These are phyloP conservation scores for Xyrauchen texanus DNA, from an alignment of 2,113 vertebrate genomes.

Conservation along the genomic window DNA sequence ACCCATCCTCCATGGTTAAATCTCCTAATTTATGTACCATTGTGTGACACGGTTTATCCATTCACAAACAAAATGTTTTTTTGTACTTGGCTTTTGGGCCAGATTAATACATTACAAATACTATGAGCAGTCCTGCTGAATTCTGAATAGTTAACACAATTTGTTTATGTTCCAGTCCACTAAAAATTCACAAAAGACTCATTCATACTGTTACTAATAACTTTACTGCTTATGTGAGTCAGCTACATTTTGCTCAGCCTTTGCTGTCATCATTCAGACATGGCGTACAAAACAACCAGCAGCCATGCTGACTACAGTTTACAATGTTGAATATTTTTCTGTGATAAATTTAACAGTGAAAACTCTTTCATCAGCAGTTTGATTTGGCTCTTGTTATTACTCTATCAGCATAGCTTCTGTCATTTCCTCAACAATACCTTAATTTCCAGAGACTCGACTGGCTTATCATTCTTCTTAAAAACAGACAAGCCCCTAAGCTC, in stretches of 20 bases:
- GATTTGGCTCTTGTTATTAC: background rate
- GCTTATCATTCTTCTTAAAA: slow-evolving; percentile 31
- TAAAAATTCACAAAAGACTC: background rate
- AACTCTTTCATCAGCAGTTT: slow-evolving; percentile 33
- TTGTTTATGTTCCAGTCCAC: background rate
- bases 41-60: slow-evolving; percentile 42
- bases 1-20: slow-evolving; percentile 49
- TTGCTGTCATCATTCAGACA: slow-evolving; percentile 24
- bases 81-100: background rate
- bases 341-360: slow-evolving; percentile 6
- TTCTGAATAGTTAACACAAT: too few relatives aligned
- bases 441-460: background rate
- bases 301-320: slow-evolving; percentile 29
- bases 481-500: slow-evolving; percentile 12
- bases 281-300: background rate
- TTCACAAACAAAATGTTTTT: slow-evolving; percentile 33
- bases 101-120: background rate
- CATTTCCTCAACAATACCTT: background rate
- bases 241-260: slow-evolving; percentile 32
- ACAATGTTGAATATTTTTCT: slow-evolving; percentile 22
- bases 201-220: slow-evolving; percentile 6
- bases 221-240: slow-evolving; percentile 14
- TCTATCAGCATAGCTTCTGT: slow-evolving; percentile 11
- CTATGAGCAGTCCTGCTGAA: too few relatives aligned
- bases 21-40: slow-evolving; percentile 35